Conservation (phyloP, 2,797 vertebrate species). For the Sphaeramia orbicularis region DNA sequence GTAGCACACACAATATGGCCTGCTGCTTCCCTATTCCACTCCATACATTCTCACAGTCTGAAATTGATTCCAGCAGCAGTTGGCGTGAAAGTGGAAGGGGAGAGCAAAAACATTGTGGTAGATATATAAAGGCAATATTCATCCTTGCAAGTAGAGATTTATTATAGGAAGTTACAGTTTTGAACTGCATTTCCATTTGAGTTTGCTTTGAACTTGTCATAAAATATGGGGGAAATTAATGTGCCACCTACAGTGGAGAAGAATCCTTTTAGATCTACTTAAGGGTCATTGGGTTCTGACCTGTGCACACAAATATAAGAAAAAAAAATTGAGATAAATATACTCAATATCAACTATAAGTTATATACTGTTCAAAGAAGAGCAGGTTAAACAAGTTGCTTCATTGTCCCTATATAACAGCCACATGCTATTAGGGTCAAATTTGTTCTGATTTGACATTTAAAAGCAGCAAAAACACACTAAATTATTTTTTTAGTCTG, state of each 20-base stretch:
- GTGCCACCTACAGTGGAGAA: not conserved
- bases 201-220: constrained; percentile 43
- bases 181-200: constrained; percentile 38
- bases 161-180: constrained; percentile 56
- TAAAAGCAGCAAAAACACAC: no score
- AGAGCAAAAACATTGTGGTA: constrained; percentile 62
- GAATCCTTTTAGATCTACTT: constrained; percentile 8
- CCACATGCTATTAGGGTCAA: no score
- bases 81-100: constrained; percentile 62
- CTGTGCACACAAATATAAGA: constrained; percentile 3
- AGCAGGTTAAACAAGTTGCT: not conserved
- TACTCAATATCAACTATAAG: not conserved
- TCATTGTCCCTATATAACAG: not conserved
- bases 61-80: constrained; percentile 73
- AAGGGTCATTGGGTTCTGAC: not conserved
- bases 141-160: constrained; percentile 58
- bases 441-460: no score
- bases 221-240: constrained; percentile 20
- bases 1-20: constrained; percentile 59
- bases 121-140: constrained; percentile 65
- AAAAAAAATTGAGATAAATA: constrained; percentile 6
- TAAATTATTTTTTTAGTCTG: no score
- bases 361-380: not conserved
- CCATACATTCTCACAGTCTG: constrained; percentile 61
- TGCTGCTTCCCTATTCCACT: constrained; percentile 65